Percentiles rank a stretch among this genome's conserved stretches.
phyloP scores from a whole-genome alignment of 2,888 invertebrate genomes.

The Escarpia spicata region DNA sequence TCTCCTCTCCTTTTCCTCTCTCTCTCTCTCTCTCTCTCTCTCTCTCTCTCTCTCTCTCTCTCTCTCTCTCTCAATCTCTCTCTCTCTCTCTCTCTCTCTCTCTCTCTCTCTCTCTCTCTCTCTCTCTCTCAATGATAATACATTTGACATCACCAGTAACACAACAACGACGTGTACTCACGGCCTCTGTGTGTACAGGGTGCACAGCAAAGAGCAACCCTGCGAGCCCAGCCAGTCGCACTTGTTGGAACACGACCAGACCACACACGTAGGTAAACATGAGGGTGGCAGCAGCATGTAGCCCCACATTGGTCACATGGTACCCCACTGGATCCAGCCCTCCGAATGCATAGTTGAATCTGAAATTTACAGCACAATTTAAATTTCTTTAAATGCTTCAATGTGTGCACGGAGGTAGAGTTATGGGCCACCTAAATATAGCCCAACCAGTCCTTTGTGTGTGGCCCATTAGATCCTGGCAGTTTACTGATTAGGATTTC shows the following conservation, averaged over 20 bases:
- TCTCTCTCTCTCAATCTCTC: too few relatives aligned
- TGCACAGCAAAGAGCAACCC: conserved; percentile 57
- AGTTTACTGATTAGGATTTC: neutral
- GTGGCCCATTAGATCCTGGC: neutral
- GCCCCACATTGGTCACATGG: conserved; percentile 54
- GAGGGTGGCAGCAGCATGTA: conserved; percentile 51
- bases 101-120: too few relatives aligned
- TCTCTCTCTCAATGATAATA: too few relatives aligned
- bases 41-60: too few relatives aligned
- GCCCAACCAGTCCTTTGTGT: neutral
- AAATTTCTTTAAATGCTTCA: neutral
- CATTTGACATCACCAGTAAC: neutral
- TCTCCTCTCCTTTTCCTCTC: neutral
- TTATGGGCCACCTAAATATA: neutral
- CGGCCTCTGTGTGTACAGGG: conserved; percentile 60
- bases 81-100: too few relatives aligned
- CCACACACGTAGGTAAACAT: conserved; percentile 45
- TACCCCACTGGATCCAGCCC: conserved; percentile 49
- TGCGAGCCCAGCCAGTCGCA: conserved; percentile 51
- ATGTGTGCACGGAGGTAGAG: neutral
- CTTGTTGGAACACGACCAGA: conserved; percentile 42
- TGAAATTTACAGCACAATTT: conserved; percentile 41
- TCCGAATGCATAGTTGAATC: conserved; percentile 49
- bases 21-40: too few relatives aligned
- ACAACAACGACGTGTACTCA: conserved; percentile 69